These are phyloP conservation scores for Indicator indicator DNA, from an alignment of 2,113 vertebrate species.

Conservation along the genomic window DNA sequence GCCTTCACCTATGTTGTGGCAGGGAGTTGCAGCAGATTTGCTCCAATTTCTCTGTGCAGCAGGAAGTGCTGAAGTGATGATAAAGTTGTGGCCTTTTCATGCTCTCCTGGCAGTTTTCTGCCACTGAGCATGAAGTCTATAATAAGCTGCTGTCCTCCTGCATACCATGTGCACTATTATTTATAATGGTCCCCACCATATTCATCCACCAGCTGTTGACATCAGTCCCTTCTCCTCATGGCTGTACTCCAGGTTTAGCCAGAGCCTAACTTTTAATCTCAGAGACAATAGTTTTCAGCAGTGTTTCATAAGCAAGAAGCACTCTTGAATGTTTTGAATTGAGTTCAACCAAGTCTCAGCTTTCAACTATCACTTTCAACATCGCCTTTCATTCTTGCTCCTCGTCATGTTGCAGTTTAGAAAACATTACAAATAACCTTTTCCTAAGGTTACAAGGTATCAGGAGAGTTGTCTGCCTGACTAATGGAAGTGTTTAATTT, in stretches of 20 bases:
- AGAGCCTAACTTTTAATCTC: not conserved
- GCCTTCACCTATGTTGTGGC: not conserved
- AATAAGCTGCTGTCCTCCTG: not conserved
- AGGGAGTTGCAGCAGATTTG: not conserved
- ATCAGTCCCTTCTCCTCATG: not conserved
- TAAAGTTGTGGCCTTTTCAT: not conserved
- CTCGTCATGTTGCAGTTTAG: slow-evolving; percentile 18
- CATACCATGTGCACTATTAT: accelerated
- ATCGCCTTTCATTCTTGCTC: slow-evolving; percentile 22
- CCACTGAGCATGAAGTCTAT: not conserved
- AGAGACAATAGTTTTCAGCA: not conserved
- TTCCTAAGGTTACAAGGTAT: slow-evolving; percentile 35
- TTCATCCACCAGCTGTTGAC: not conserved
- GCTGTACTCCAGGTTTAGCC: not conserved
- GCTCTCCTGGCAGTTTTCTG: not conserved
- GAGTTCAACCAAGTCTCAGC: not conserved
- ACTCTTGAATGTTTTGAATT: not conserved
- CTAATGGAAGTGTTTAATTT: slow-evolving; percentile 33
- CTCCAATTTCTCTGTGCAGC: not conserved
- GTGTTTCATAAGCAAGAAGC: not conserved
- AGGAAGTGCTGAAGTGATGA: not conserved
- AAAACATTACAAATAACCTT: slow-evolving; percentile 54
- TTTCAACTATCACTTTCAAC: not conserved
- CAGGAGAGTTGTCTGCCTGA: slow-evolving; percentile 29
- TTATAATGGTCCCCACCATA: not conserved